phyloP scores from a whole-genome alignment of 1,140 invertebrate genomes.

The Pseudachorutes palmiensis region DNA sequence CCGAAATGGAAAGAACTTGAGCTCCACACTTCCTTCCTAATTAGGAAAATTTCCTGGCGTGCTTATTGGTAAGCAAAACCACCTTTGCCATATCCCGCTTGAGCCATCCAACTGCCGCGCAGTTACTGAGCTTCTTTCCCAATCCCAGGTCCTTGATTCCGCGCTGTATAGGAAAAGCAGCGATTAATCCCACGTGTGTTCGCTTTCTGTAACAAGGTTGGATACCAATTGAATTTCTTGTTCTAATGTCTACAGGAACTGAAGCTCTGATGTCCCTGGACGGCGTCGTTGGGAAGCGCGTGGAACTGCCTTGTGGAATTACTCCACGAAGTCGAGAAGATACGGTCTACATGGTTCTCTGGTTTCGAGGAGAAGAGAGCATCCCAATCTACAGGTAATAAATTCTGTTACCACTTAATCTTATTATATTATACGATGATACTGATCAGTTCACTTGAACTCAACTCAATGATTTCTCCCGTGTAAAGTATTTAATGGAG shows the following conservation, averaged over 20 bases:
- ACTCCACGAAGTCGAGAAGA: slow-evolving; percentile 32
- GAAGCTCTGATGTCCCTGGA: slow-evolving; percentile 33
- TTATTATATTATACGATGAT: neutral
- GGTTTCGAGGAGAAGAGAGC: slow-evolving; percentile 37
- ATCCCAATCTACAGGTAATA: slow-evolving; percentile 39
- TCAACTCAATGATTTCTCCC: no score
- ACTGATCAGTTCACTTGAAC: no score
- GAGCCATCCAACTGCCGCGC: no score
- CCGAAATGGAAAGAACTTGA: neutral
- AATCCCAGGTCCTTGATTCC: neutral
- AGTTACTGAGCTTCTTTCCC: no score
- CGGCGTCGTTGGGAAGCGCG: slow-evolving; percentile 29
- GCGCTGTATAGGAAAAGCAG: neutral
- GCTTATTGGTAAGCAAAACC: slow-evolving; percentile 10
- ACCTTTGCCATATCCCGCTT: neutral
- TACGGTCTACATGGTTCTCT: slow-evolving; percentile 37
- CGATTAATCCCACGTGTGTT: neutral
- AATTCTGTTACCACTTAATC: slow-evolving; percentile 16
- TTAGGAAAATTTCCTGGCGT: neutral
- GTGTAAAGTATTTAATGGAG: neutral
- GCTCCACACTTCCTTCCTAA: slow-evolving; percentile 1
- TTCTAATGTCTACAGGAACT: slow-evolving; percentile 10
- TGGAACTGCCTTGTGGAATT: slow-evolving; percentile 34
- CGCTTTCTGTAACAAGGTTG: neutral
- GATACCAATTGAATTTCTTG: slow-evolving; percentile 3